Evolutionary conservation across 2,113 vertebrate species (phyloP).

Genomic region (Falcunculus frontatus): DNA sequence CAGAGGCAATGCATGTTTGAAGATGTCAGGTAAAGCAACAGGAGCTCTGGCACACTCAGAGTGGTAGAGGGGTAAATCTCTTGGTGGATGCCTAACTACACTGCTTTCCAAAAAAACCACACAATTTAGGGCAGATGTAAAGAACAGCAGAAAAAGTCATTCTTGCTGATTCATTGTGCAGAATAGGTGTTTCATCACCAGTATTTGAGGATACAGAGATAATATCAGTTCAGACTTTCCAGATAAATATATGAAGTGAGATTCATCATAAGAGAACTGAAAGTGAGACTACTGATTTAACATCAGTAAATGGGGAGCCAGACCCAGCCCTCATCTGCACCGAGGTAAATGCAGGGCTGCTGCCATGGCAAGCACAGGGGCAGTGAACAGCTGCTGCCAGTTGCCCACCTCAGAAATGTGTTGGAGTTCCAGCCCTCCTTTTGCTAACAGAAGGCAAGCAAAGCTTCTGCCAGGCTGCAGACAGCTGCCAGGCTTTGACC

Average conservation of each 20-base stretch:
- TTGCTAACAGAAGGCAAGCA: neutral
- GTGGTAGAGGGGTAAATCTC: neutral
- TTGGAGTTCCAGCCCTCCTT: neutral
- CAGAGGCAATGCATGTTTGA: neutral
- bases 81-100: neutral
- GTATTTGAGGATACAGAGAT: neutral
- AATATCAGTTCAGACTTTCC: neutral
- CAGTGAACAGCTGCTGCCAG: neutral
- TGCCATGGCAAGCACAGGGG: neutral
- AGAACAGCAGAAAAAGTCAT: neutral
- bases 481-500: neutral
- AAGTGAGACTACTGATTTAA: neutral
- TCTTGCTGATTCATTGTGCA: neutral
- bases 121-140: neutral
- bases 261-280: neutral
- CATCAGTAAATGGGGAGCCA: neutral
- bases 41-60: neutral
- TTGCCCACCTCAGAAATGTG: neutral
- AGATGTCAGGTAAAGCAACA: neutral
- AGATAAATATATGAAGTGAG: neutral
- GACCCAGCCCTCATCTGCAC: neutral
- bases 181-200: neutral
- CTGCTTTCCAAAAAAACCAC: neutral
- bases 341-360: rapidly evolving
- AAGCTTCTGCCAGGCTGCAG: neutral